phyloP scores from a whole-genome alignment of 2,797 vertebrate genomes.

The Scolopax rusticola region DNA sequence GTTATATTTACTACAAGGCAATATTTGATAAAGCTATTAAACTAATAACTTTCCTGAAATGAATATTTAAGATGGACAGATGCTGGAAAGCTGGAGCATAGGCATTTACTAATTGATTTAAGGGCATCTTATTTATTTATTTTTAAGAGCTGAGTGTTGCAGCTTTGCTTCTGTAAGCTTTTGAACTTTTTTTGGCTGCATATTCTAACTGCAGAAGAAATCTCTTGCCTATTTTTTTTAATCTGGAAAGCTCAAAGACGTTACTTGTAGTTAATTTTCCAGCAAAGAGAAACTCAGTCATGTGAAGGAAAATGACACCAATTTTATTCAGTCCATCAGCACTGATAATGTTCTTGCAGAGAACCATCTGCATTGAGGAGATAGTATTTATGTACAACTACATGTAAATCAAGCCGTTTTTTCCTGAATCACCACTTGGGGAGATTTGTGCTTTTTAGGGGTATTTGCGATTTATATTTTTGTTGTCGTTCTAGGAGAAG shows the following conservation, averaged over 20 bases:
- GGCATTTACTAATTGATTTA: neutral
- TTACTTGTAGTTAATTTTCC: slow-evolving; percentile 39
- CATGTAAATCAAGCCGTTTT: neutral
- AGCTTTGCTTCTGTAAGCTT: neutral
- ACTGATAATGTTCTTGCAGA: neutral
- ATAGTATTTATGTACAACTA: neutral
- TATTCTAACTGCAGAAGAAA: neutral
- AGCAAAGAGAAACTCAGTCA: slow-evolving; percentile 2
- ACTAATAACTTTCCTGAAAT: neutral
- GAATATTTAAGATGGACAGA: neutral
- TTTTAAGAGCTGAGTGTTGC: neutral
- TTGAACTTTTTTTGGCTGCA: neutral
- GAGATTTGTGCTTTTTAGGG: neutral
- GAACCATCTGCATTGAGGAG: neutral
- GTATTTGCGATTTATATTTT: neutral
- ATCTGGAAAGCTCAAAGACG: neutral
- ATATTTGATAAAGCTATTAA: neutral
- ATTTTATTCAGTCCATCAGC: slow-evolving; percentile 53
- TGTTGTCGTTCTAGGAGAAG: neutral
- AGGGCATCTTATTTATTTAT: neutral
- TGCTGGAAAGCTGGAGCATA: neutral
- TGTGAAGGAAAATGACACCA: slow-evolving; percentile 21
- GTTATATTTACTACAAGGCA: neutral
- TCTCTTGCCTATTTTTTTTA: neutral
- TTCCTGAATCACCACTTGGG: neutral